These are phyloP conservation scores for Stigmatopora nigra DNA, from an alignment of 2,113 vertebrate genomes.

Conservation along the genomic window DNA sequence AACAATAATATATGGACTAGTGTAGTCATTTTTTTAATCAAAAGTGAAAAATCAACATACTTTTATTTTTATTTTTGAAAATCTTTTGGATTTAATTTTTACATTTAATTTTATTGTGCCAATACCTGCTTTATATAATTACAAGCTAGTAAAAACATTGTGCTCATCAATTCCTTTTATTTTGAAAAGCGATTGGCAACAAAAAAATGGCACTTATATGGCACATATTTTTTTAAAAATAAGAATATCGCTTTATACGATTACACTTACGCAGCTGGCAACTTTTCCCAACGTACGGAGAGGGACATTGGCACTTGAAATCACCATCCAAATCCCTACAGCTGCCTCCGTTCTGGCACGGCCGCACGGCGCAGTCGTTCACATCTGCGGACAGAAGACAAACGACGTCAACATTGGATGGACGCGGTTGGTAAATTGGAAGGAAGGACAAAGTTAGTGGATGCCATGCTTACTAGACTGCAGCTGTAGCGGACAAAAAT, in stretches of 20 bases:
- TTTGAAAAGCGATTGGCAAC: too few species aligned
- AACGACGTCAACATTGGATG: not conserved
- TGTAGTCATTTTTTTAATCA: too few species aligned
- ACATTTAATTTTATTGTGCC: too few species aligned
- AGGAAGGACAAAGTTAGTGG: conserved; percentile 13
- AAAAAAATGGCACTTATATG: too few species aligned
- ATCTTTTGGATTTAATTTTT: too few species aligned
- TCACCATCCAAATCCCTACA: conserved; percentile 72
- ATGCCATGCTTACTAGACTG: conserved; percentile 30
- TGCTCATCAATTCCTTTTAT: too few species aligned
- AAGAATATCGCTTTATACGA: not conserved
- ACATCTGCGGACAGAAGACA: conserved; percentile 54
- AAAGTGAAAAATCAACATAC: too few species aligned
- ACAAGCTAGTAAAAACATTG: too few species aligned
- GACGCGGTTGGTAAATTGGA: not conserved
- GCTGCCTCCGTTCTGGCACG: conserved; percentile 75
- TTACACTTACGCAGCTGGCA: conserved; percentile 70
- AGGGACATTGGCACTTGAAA: conserved; percentile 75
- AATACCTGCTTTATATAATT: too few species aligned
- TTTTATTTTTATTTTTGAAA: too few species aligned
- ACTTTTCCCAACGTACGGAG: conserved; percentile 77
- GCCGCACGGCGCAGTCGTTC: conserved; percentile 71
- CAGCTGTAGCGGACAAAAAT: conserved; percentile 4
- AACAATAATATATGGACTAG: too few species aligned
- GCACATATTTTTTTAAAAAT: not conserved